Evolutionary conservation across 2,113 vertebrate genomes (phyloP).

Genomic region (Coptodon rendalli): DNA sequence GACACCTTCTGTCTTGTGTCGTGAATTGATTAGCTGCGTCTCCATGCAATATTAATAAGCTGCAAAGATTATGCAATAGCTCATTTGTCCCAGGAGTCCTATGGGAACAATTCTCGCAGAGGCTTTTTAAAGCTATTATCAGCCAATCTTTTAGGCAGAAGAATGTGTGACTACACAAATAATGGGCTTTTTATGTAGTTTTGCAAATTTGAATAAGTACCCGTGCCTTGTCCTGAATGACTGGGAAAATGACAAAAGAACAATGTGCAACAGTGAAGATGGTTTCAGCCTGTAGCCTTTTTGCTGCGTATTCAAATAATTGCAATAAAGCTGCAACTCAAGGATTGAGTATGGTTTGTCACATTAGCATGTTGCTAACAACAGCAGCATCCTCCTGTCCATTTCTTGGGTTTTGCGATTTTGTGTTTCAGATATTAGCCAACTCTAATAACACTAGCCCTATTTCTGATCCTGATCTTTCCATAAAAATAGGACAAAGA

Average conservation of each 20-base stretch:
- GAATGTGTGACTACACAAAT: not conserved
- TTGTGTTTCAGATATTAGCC: not conserved
- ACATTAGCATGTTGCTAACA: not conserved
- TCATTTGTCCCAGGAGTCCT: not conserved
- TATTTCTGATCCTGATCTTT: not conserved
- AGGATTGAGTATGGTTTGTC: not conserved
- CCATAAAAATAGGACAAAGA: not conserved
- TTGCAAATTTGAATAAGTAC: not conserved
- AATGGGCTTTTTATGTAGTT: not conserved
- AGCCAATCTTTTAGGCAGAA: not conserved
- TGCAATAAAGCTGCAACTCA: constrained; percentile 10
- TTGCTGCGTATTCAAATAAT: not conserved
- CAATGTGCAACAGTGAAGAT: not conserved
- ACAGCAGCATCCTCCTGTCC: not conserved
- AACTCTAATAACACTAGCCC: not conserved
- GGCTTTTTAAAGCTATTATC: not conserved
- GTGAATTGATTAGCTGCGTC: not conserved
- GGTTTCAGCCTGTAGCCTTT: not conserved
- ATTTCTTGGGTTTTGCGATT: not conserved
- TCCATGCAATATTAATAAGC: constrained; percentile 5
- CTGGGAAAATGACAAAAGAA: not conserved
- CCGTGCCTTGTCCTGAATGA: constrained; percentile 38
- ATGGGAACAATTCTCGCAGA: not conserved
- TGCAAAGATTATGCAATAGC: constrained; percentile 11
- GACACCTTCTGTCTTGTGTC: not conserved